Evolutionary conservation across 2,113 vertebrate genomes (phyloP).

Genomic region (Muscicapa adusta): DNA sequence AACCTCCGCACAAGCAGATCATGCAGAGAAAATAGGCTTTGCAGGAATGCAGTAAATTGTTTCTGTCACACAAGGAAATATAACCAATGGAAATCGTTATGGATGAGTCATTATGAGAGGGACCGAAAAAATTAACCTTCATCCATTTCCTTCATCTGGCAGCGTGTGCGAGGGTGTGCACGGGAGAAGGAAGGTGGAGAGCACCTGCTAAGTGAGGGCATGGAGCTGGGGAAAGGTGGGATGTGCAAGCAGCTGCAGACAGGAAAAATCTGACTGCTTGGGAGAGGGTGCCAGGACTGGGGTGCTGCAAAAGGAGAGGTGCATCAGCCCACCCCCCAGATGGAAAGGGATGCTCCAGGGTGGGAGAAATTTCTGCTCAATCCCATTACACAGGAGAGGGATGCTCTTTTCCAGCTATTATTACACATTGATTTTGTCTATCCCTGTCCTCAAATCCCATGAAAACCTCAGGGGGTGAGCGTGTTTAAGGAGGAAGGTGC

Average conservation of each 20-base stretch:
- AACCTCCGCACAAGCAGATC: constrained; percentile 75
- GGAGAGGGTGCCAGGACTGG: background rate
- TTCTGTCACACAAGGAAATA: constrained; percentile 81
- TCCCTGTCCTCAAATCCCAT: background rate
- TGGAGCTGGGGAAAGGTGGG: background rate
- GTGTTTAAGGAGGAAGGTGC: background rate
- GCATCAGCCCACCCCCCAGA: fast-evolving
- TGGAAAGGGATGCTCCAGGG: background rate
- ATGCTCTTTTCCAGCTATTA: background rate
- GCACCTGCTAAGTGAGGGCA: background rate
- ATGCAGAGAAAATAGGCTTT: constrained; percentile 82
- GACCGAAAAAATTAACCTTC: constrained; percentile 71
- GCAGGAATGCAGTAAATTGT: constrained; percentile 79
- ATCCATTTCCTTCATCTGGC: constrained; percentile 52
- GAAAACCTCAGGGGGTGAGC: background rate
- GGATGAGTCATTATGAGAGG: constrained; percentile 77
- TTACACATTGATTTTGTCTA: background rate
- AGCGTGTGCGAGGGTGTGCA: background rate
- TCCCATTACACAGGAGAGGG: background rate
- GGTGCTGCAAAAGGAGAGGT: background rate
- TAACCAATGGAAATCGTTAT: constrained; percentile 74
- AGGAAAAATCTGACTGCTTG: background rate
- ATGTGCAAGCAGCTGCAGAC: fast-evolving
- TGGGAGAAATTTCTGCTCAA: background rate
- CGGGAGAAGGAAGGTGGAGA: background rate